Percentiles rank a stretch among this genome's conserved stretches.
These are phyloP conservation scores for Drosophila insularis DNA, from an alignment of 1,140 invertebrate species.

Conservation along the genomic window DNA sequence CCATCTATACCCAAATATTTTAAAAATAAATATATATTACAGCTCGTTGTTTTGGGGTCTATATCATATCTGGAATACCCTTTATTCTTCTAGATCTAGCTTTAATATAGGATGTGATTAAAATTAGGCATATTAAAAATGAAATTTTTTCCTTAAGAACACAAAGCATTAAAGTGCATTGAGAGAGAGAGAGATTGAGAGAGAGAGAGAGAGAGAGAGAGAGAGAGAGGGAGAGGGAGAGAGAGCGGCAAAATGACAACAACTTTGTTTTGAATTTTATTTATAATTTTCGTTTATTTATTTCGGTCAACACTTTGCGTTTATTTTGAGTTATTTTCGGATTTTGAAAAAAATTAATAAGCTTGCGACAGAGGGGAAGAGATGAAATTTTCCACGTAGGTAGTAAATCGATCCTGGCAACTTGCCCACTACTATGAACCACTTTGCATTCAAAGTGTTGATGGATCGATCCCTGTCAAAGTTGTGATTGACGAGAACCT, in stretches of 20 bases:
- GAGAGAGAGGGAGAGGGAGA: background rate
- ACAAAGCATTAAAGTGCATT: too few relatives aligned
- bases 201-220: background rate
- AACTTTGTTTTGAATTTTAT: constrained; percentile 63
- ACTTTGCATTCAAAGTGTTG: constrained; percentile 30
- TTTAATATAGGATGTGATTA: too few relatives aligned
- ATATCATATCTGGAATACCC: too few relatives aligned
- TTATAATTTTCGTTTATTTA: constrained; percentile 46
- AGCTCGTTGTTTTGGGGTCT: too few relatives aligned
- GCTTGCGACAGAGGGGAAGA: constrained; percentile 13
- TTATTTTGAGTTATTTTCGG: constrained; percentile 63
- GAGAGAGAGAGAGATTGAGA: background rate
- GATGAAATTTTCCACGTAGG: constrained; percentile 29
- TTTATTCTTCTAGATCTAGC: too few relatives aligned
- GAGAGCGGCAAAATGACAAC: constrained; percentile 33
- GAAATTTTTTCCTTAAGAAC: too few relatives aligned
- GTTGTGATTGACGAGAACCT: constrained; percentile 46
- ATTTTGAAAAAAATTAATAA: constrained; percentile 60
- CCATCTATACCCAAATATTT: too few relatives aligned
- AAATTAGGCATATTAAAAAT: too few relatives aligned
- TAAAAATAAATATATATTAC: too few relatives aligned
- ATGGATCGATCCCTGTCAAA: constrained; percentile 50
- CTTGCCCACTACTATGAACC: constrained; percentile 20
- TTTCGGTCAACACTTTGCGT: constrained; percentile 65
- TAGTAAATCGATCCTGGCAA: constrained; percentile 30